A percentile compares a stretch with the other conserved stretches of the same genome.
Evolutionary conservation across 2,888 invertebrate genomes (phyloP).

Genomic region (Pterostichus madidus): DNA sequence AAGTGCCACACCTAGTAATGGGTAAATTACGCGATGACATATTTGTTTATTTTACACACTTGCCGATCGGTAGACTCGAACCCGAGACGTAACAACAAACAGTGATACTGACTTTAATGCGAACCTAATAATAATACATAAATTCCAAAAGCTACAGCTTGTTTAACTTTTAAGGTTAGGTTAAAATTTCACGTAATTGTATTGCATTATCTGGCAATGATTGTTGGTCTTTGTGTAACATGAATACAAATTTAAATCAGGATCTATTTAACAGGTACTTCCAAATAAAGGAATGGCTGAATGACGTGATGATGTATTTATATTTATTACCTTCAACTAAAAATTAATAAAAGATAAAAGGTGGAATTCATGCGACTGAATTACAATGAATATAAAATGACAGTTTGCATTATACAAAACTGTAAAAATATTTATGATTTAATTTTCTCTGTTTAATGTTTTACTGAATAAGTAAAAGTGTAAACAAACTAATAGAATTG

Average conservation of each 20-base stretch:
- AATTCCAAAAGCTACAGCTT: too few relatives aligned
- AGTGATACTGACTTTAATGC: too few relatives aligned
- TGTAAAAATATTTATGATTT: slow-evolving; percentile 13
- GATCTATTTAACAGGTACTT: background rate
- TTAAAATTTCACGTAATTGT: too few relatives aligned
- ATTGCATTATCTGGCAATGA: too few relatives aligned
- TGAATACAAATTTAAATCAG: background rate
- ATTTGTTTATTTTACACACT: too few relatives aligned
- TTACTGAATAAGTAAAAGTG: slow-evolving; percentile 34
- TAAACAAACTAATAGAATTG: slow-evolving; percentile 44
- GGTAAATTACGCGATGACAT: too few relatives aligned
- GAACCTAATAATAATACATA: too few relatives aligned
- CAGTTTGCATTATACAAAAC: slow-evolving; percentile 1
- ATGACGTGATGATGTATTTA: slow-evolving; percentile 8
- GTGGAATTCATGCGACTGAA: background rate
- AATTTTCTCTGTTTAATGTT: background rate
- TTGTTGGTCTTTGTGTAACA: too few relatives aligned
- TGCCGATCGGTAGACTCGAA: too few relatives aligned
- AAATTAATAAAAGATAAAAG: background rate
- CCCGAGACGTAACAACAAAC: too few relatives aligned
- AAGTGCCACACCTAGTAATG: too few relatives aligned
- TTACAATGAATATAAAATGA: background rate
- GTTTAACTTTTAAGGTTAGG: too few relatives aligned
- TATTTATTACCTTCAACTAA: slow-evolving; percentile 5
- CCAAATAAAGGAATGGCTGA: background rate